These are phyloP conservation scores for Electrona antarctica DNA, from an alignment of 2,113 vertebrate genomes.

Conservation along the genomic window DNA sequence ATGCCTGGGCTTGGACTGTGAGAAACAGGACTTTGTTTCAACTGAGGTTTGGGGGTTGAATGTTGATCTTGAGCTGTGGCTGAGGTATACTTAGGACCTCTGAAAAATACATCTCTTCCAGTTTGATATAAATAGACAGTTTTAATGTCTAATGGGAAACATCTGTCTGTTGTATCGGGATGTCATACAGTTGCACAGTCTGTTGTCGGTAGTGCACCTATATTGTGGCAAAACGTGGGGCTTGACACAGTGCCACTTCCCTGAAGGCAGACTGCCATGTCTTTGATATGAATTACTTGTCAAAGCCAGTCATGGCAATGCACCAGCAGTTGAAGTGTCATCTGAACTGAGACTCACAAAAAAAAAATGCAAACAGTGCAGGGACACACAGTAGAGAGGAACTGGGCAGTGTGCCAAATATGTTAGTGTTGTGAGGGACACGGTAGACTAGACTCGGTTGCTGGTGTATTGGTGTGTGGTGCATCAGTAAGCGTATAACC, in stretches of 20 bases:
- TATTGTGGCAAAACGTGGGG: constrained; percentile 12
- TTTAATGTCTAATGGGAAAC: no score
- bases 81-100: no score
- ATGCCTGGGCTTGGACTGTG: no score
- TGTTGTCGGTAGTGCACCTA: no score
- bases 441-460: constrained; percentile 29
- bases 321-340: constrained; percentile 9
- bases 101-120: no score
- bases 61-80: no score
- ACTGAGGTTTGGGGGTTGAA: no score
- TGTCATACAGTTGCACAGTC: no score
- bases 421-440: constrained; percentile 24
- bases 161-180: no score
- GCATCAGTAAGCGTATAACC: no score
- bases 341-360: constrained; percentile 28
- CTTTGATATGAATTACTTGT: constrained; percentile 58
- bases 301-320: constrained; percentile 48
- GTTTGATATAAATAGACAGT: no score
- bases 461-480: constrained; percentile 10
- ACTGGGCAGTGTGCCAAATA: constrained; percentile 38
- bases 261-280: constrained; percentile 32
- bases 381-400: constrained; percentile 22
- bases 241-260: constrained; percentile 35
- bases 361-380: constrained; percentile 36
- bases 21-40: no score